These are phyloP conservation scores for Apus apus DNA, from an alignment of 2,113 vertebrate species.

Conservation along the genomic window DNA sequence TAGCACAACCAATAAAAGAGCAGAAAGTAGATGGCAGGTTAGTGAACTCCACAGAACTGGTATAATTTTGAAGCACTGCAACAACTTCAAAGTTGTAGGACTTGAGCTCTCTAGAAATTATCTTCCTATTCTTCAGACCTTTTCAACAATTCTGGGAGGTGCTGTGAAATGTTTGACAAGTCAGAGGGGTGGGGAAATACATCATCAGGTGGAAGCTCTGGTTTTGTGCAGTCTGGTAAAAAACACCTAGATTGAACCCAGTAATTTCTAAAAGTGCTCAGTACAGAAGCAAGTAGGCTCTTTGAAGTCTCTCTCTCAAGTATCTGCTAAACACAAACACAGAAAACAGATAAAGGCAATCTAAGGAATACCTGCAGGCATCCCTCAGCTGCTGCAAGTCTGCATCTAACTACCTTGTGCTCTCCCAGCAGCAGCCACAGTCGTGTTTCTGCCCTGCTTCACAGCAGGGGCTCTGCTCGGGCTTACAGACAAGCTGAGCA, in stretches of 20 bases:
- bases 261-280: neutral
- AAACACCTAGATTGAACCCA: neutral
- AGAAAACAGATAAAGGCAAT: neutral
- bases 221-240: neutral
- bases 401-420: neutral
- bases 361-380: neutral
- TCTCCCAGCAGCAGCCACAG: neutral
- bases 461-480: neutral
- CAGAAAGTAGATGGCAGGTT: neutral
- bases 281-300: neutral
- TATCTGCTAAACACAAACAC: neutral
- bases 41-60: neutral
- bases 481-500: neutral
- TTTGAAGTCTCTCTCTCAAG: neutral
- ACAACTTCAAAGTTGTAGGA: neutral
- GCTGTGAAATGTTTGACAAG: neutral
- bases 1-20: neutral
- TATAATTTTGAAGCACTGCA: neutral
- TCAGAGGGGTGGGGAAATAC: fast-evolving
- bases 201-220: neutral
- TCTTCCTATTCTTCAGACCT: neutral
- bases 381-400: fast-evolving
- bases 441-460: fast-evolving
- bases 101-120: neutral
- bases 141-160: neutral